phyloP scores from a whole-genome alignment of 2,113 vertebrate genomes.

The Mixornis gularis region DNA sequence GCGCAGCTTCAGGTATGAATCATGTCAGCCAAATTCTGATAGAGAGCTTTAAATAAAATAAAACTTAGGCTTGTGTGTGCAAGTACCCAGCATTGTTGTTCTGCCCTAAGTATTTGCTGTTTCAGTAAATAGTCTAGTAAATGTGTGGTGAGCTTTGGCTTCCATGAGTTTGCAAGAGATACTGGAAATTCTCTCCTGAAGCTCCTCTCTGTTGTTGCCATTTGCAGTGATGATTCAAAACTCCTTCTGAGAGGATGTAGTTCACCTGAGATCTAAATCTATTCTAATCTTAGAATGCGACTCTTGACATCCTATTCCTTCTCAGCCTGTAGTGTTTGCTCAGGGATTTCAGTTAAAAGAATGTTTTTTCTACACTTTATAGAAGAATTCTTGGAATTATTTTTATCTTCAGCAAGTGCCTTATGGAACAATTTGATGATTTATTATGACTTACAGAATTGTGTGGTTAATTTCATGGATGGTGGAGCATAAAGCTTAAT shows the following conservation, averaged over 20 bases:
- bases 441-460: conserved; percentile 4
- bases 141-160: background rate
- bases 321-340: conserved; percentile 11
- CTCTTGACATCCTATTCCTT: conserved; percentile 19
- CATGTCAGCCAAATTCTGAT: background rate
- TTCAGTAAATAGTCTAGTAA: background rate
- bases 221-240: background rate
- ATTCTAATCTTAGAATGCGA: background rate
- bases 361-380: background rate
- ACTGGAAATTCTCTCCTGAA: background rate
- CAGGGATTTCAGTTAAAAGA: background rate
- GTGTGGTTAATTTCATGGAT: conserved; percentile 50
- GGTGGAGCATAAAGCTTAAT: conserved; percentile 20
- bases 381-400: conserved; percentile 1
- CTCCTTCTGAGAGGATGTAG: background rate
- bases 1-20: conserved; percentile 87
- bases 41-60: background rate
- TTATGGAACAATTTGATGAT: conserved; percentile 5
- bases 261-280: conserved; percentile 1
- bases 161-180: background rate
- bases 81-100: background rate
- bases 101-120: background rate
- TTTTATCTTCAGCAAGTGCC: conserved; percentile 3
- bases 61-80: background rate
- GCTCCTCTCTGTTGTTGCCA: background rate